Evolutionary conservation across 2,888 invertebrate species (phyloP).

Genomic region (Phyllotreta striolata): DNA sequence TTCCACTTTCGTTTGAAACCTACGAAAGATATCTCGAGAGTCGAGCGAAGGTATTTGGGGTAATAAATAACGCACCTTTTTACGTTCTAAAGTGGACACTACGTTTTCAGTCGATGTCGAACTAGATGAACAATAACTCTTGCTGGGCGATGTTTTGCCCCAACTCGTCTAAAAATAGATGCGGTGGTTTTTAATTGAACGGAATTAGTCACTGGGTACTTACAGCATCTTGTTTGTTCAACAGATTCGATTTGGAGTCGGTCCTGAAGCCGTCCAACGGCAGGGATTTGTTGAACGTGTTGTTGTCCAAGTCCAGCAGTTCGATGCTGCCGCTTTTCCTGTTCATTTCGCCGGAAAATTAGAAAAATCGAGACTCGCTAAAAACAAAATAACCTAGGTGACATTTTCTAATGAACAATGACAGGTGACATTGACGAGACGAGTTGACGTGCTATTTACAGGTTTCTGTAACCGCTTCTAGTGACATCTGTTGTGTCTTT

Average conservation of each 20-base stretch:
- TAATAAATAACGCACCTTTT: slow-evolving; percentile 48
- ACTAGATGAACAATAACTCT: slow-evolving; percentile 70
- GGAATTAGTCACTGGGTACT: slow-evolving; percentile 53
- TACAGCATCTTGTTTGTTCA: slow-evolving; percentile 85
- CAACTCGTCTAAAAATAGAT: slow-evolving; percentile 62
- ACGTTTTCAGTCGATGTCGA: slow-evolving; percentile 72
- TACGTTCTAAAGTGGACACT: slow-evolving; percentile 66
- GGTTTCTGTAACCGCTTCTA: too few species aligned
- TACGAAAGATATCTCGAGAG: slow-evolving; percentile 22
- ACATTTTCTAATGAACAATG: slow-evolving; percentile 1
- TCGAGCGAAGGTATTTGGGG: not conserved
- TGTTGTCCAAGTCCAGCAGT: slow-evolving; percentile 70
- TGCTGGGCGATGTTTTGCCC: slow-evolving; percentile 70
- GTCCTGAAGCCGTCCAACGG: slow-evolving; percentile 83
- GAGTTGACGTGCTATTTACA: not conserved
- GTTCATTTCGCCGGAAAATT: slow-evolving; percentile 50
- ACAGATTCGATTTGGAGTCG: slow-evolving; percentile 85
- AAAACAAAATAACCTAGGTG: slow-evolving; percentile 20
- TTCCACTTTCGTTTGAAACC: slow-evolving; percentile 51
- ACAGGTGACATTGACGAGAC: slow-evolving; percentile 11
- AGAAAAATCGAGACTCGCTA: not conserved
- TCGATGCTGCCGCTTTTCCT: slow-evolving; percentile 74
- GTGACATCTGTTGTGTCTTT: too few species aligned
- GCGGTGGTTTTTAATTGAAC: slow-evolving; percentile 13
- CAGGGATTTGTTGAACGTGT: slow-evolving; percentile 73